Evolutionary conservation across 2,888 invertebrate species (phyloP), one percentile per base, ranked within the genome.

Genomic region (Drosophila kuntzei): DNA sequence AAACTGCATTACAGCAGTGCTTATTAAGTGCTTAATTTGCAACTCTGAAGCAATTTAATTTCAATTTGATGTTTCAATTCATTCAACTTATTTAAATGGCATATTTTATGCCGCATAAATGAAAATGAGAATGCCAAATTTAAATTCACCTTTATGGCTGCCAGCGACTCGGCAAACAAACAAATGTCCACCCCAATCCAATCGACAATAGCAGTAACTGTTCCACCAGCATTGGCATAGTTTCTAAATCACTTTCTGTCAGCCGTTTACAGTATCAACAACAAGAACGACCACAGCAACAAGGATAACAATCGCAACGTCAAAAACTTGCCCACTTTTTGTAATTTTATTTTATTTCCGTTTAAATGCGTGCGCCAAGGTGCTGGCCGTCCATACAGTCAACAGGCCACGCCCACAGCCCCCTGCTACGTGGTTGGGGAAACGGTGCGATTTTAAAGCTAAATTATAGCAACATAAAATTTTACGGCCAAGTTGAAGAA

Each of bases 241-340:
- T 83, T 83, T 83, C 89, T 88, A 88, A 83, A 83, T 83, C 83
- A 88, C 87, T 88, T 86, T 69, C 88, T 86, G 88, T 88, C 88
- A 88, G 83, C 74, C 76, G 71, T 68, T 83, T 71, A 67, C 65
- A 67, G 60, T 34, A 59, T 60, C 53, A 68, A 50, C 47, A 68
- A 55, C 44, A 49, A 51, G 34, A 63, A 58, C 43, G 68, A 51
- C 47, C 29, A 41, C 65, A 67, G 62, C 60, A 58, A 61, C 67
- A 71, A 72, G 84, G 89, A 84, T 84, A 88, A 88, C 89, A 86
- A 84, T 84, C 83, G 80, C 75, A 51, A 72, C 87, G 75, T 83
- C 89, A 76, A 77, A 83, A 83, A 86, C 87, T 83, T 83, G 74
- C 89, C 80, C 89, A 83, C 89, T 88, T 83, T 88, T 88, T 88